Base-by-base conservation (phyloP, 2,113 vertebrate species). In the Boleophthalmus pectinirostris region DNA sequence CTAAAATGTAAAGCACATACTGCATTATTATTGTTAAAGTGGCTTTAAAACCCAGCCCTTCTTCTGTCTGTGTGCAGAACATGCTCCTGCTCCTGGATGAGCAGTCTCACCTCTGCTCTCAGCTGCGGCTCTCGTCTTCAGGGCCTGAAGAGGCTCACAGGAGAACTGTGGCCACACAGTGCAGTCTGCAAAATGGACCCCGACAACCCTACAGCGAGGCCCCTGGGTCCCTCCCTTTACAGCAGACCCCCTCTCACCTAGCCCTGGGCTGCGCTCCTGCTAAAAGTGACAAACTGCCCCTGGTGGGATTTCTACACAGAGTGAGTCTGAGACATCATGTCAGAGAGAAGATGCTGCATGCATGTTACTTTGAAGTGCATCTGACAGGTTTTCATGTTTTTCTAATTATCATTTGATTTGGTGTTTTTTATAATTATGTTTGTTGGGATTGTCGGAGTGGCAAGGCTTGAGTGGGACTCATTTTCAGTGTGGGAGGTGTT, bases 61-160 rank as follows among this genome's bases (percentile, higher is more conserved):
- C 53, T 54, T n/a, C 53, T 56, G 54, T 56, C 5, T 58, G 12
- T 29, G 23, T 73, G 8, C 54, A 96, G 94, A 94, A 95, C 84
- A 92, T 96, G 90, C 92, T 94, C 77, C 87, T 92, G 51, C 91
- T 96, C 71, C 73, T 93, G 79, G 90, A 88, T 65, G 94, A 96
- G 73, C 91, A 94, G 89, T 89, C 90, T 61, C 89, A 91, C 69
- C 86, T 94, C 33, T 89, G 89, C 82, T 86, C 92, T 9, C 86
- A 94, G 57, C 89, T 94, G 9, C 88, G 80, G 64, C 80, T 91
- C 60, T 73, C 54, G 47, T 68, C 75, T 2, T 76, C 77, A 15
- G 76, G 63, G 43, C 33, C 67, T 1, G 12, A 45, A 5, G 56
- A 66, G 3, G 1, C 14, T 53, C 33, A 77, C 64, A 82, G 20